These are phyloP conservation scores for Trichechus manatus DNA, from an alignment of 2,113 vertebrate genomes.

Conservation along the genomic window DNA sequence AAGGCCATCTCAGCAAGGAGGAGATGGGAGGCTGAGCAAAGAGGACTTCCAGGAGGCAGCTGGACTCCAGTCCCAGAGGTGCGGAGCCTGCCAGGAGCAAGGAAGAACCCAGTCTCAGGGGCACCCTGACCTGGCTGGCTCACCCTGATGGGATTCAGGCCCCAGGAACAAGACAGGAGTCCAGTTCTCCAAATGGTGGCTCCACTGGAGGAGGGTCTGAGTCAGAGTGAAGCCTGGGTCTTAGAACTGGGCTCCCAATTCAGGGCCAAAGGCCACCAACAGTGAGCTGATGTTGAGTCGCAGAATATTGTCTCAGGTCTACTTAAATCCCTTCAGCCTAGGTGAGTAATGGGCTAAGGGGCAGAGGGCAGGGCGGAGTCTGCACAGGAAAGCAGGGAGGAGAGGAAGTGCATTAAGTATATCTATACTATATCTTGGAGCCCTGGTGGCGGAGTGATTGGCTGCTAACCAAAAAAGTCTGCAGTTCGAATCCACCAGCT, in stretches of 20 bases:
- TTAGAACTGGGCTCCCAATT: background rate
- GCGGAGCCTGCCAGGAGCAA: background rate
- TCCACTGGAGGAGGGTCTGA: background rate
- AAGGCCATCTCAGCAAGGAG: background rate
- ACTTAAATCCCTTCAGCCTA: background rate
- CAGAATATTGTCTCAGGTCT: background rate
- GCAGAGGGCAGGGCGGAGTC: background rate
- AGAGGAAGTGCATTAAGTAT: background rate
- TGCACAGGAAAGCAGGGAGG: background rate
- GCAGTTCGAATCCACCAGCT: background rate
- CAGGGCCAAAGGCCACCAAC: background rate
- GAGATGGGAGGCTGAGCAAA: background rate
- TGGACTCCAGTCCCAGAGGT: background rate
- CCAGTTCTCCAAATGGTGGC: background rate
- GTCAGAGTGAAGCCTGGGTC: background rate
- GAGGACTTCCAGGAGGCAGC: background rate
- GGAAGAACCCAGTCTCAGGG: background rate
- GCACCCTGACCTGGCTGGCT: background rate
- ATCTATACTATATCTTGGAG: too few relatives aligned
- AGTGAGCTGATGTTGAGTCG: background rate
- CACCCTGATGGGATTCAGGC: background rate
- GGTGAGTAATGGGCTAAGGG: background rate
- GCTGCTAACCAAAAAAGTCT: too few relatives aligned
- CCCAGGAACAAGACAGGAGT: background rate
- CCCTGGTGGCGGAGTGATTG: too few relatives aligned